Evolutionary conservation across 2,888 invertebrate species (phyloP).

Genomic region (Tenthredo distinguenda): DNA sequence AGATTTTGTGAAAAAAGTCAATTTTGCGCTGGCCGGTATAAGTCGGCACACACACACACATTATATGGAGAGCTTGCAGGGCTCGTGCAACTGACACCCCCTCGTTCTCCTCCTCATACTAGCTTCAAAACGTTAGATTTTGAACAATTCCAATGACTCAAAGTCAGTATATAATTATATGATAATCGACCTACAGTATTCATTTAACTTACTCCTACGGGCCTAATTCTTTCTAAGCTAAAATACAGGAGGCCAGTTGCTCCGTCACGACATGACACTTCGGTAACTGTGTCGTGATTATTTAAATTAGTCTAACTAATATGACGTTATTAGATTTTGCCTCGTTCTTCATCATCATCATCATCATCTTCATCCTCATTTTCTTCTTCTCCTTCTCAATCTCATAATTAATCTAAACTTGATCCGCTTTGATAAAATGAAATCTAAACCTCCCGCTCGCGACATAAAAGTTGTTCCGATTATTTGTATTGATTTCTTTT

Average conservation of each 20-base stretch:
- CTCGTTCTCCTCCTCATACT: background rate
- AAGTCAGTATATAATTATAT: slow-evolving; percentile 16
- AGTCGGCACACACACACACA: background rate
- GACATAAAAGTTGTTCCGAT: background rate
- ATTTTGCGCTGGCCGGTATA: background rate
- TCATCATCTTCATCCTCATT: background rate
- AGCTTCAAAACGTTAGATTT: slow-evolving; percentile 6
- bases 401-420: background rate
- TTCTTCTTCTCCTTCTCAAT: background rate
- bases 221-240: slow-evolving; percentile 26
- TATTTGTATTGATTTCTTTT: background rate
- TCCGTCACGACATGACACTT: slow-evolving; percentile 7
- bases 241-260: slow-evolving; percentile 45
- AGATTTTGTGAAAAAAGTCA: slow-evolving; percentile 27
- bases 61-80: background rate
- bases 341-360: background rate
- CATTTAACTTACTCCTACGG: slow-evolving; percentile 38
- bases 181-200: slow-evolving; percentile 23
- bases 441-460: background rate
- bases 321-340: slow-evolving; percentile 2
- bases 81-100: slow-evolving; percentile 3
- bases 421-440: background rate
- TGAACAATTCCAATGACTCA: slow-evolving; percentile 22
- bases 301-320: slow-evolving; percentile 27
- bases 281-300: background rate